Conservation (phyloP, 2,797 vertebrate genomes). For the Etheostoma nigrum region DNA sequence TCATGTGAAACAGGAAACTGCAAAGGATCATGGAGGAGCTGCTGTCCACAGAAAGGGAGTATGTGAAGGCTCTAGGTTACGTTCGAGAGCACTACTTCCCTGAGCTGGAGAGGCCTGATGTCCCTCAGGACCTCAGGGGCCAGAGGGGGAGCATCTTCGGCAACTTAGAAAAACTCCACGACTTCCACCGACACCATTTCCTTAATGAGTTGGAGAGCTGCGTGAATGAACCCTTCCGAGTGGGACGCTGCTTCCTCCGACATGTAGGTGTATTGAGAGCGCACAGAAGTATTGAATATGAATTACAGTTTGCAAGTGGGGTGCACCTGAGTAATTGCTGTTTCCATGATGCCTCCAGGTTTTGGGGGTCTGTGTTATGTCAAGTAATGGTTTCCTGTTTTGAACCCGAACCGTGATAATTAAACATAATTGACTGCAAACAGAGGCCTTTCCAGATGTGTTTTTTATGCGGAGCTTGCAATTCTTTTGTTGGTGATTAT, state of each 20-base stretch:
- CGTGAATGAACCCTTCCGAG: slow-evolving; percentile 80
- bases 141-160: slow-evolving; percentile 87
- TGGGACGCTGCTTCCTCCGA: slow-evolving; percentile 85
- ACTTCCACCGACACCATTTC: slow-evolving; percentile 88
- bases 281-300: not conserved
- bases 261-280: slow-evolving; percentile 76
- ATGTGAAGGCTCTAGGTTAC: slow-evolving; percentile 86
- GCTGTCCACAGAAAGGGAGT: slow-evolving; percentile 86
- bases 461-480: not conserved
- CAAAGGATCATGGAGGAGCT: slow-evolving; percentile 86
- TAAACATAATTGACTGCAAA: not conserved
- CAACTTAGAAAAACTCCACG: slow-evolving; percentile 88
- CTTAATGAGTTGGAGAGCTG: slow-evolving; percentile 84
- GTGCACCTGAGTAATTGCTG: not conserved
- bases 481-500: not conserved
- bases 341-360: slow-evolving; percentile 13
- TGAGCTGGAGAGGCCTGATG: slow-evolving; percentile 85
- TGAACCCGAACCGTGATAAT: not conserved
- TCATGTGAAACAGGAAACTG: slow-evolving; percentile 78
- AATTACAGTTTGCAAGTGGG: not conserved
- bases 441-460: slow-evolving; percentile 42
- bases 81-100: slow-evolving; percentile 87
- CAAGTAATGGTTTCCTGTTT: slow-evolving; percentile 10
- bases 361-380: not conserved
- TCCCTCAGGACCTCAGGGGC: slow-evolving; percentile 87